Percentiles rank a stretch among this genome's conserved stretches.
These are phyloP conservation scores for Carassius gibelio DNA, from an alignment of 2,113 vertebrate genomes.

Conservation along the genomic window DNA sequence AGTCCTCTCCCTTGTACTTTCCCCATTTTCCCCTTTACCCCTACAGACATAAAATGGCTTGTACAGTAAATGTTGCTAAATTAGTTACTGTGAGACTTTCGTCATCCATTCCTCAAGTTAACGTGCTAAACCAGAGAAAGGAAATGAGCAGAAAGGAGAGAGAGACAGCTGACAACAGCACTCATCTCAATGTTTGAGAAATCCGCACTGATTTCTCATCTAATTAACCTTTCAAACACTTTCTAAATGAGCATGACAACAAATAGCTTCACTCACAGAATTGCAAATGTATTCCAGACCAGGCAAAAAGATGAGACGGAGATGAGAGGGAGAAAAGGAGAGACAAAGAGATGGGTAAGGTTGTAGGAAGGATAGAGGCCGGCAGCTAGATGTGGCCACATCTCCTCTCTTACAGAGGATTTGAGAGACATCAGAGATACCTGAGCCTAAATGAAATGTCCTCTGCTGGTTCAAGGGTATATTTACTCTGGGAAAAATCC, in stretches of 20 bases:
- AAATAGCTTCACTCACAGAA: slow-evolving; percentile 48
- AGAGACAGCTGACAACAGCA: neutral
- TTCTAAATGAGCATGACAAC: slow-evolving; percentile 50
- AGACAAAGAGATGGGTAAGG: slow-evolving; percentile 15
- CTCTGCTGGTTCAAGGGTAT: neutral
- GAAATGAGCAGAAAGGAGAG: neutral
- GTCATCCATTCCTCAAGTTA: neutral
- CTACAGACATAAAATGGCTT: neutral
- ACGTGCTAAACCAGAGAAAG: neutral
- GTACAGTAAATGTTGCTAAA: neutral
- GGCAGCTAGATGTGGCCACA: neutral
- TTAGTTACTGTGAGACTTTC: neutral
- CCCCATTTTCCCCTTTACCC: neutral
- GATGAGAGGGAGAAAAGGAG: neutral
- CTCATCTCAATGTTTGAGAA: slow-evolving; percentile 12
- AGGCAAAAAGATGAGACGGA: neutral
- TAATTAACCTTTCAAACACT: slow-evolving; percentile 65
- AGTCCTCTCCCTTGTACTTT: neutral
- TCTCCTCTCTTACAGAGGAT: neutral
- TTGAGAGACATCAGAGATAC: neutral
- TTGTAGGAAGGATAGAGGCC: slow-evolving; percentile 22
- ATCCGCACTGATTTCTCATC: slow-evolving; percentile 55
- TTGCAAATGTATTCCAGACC: slow-evolving; percentile 50
- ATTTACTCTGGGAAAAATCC: neutral
- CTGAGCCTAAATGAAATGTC: neutral